A percentile compares a stretch with the other conserved stretches of the same genome.
Conservation (phyloP, 2,888 invertebrate species). For the Folsomia manolachei region DNA sequence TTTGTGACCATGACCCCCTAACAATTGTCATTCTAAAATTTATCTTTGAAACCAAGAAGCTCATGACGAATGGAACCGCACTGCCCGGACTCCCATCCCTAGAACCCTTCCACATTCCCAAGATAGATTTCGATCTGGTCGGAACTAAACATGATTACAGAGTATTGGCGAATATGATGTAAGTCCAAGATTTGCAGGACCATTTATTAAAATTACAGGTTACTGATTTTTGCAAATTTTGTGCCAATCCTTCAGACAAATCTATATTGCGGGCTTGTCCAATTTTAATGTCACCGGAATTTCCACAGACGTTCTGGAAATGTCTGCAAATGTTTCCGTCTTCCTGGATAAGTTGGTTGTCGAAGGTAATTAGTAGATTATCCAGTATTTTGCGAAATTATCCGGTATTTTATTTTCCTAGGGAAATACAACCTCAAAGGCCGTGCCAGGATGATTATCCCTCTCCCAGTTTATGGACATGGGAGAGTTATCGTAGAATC, state of each 20-base stretch:
- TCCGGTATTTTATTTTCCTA: neutral
- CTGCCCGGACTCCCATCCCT: neutral
- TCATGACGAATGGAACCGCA: neutral
- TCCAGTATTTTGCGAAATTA: neutral
- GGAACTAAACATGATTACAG: neutral
- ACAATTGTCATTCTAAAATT: neutral
- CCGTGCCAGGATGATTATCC: neutral
- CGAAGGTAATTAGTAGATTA: neutral
- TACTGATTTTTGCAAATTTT: neutral
- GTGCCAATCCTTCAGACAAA: neutral
- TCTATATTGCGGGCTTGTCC: neutral
- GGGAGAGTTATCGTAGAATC: neutral
- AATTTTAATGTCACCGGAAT: neutral
- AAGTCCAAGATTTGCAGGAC: neutral
- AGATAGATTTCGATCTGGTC: neutral
- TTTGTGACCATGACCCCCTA: neutral
- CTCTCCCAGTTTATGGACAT: neutral
- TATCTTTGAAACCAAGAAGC: neutral
- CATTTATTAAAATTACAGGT: too few relatives aligned
- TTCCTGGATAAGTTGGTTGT: neutral
- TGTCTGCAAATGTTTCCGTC: neutral
- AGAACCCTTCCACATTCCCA: neutral
- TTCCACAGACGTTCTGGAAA: neutral
- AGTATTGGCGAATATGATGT: neutral
- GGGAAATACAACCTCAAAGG: neutral